Percentiles rank a stretch among this genome's conserved stretches.
Conservation (phyloP, 2,113 vertebrate species). For the Pteropus alecto region DNA sequence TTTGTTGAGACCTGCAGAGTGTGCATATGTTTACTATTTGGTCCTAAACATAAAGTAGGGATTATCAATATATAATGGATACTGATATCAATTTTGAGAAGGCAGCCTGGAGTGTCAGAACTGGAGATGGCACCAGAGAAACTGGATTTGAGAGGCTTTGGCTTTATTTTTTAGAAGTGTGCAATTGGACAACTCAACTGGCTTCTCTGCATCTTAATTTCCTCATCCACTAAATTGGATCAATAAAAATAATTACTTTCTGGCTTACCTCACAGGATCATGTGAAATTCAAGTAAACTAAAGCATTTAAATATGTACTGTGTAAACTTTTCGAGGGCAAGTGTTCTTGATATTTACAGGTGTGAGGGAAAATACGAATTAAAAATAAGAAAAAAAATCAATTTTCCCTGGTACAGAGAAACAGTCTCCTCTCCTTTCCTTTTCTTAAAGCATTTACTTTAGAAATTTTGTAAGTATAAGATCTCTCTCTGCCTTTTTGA, state of each 20-base stretch:
- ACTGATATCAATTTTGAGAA: neutral
- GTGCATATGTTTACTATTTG: neutral
- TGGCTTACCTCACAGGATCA: neutral
- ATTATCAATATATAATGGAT: neutral
- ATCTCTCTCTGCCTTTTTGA: neutral
- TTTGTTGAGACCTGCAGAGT: neutral
- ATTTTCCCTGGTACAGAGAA: neutral
- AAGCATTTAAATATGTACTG: neutral
- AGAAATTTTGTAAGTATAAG: neutral
- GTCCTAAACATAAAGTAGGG: neutral
- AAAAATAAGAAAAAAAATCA: neutral
- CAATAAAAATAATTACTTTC: neutral
- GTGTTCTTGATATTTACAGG: neutral
- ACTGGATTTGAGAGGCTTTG: neutral
- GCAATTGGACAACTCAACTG: neutral
- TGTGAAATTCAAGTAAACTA: slow-evolving; percentile 11
- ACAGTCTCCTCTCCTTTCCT: neutral
- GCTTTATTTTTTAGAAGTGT: neutral
- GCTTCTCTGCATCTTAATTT: neutral
- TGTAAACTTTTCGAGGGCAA: neutral
- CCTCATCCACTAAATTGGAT: neutral
- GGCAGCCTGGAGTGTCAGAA: neutral
- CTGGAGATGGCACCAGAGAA: neutral
- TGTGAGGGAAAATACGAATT: neutral
- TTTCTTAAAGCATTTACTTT: slow-evolving; percentile 16